Evolutionary conservation across 2,113 vertebrate species (phyloP).

Genomic region (Platysternon megacephalum): DNA sequence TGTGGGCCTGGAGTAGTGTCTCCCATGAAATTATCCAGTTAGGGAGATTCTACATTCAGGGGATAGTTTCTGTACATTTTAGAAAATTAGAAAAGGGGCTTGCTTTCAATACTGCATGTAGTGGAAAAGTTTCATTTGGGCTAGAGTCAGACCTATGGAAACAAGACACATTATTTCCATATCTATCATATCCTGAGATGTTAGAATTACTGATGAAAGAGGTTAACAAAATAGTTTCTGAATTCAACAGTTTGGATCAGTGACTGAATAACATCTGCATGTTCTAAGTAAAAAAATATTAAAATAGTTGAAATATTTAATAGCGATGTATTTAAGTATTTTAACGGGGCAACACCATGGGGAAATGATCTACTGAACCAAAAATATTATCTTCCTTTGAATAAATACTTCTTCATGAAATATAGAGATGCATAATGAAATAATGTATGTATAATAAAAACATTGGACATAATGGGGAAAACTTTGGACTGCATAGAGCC

Average conservation of each 20-base stretch:
- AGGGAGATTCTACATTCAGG: no score
- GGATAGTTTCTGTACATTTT: background rate
- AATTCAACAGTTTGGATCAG: background rate
- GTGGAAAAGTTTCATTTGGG: background rate
- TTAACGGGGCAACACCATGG: background rate
- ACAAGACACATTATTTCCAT: background rate
- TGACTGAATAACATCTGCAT: background rate
- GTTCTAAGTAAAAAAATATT: background rate
- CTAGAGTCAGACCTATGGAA: background rate
- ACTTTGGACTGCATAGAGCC: background rate
- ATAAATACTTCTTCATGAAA: background rate
- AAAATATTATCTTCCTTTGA: background rate
- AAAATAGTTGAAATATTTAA: background rate
- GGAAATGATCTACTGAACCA: background rate
- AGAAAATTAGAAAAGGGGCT: background rate
- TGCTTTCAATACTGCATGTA: background rate
- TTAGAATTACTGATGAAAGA: background rate
- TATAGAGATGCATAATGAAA: background rate
- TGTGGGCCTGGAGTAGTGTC: background rate
- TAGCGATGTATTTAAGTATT: background rate
- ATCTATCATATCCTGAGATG: background rate
- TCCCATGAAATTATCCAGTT: background rate
- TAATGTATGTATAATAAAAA: background rate
- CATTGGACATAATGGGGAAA: background rate
- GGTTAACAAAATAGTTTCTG: background rate